Base-by-base conservation (phyloP, 2,888 invertebrate species). In the Eustalomyia histrio region DNA sequence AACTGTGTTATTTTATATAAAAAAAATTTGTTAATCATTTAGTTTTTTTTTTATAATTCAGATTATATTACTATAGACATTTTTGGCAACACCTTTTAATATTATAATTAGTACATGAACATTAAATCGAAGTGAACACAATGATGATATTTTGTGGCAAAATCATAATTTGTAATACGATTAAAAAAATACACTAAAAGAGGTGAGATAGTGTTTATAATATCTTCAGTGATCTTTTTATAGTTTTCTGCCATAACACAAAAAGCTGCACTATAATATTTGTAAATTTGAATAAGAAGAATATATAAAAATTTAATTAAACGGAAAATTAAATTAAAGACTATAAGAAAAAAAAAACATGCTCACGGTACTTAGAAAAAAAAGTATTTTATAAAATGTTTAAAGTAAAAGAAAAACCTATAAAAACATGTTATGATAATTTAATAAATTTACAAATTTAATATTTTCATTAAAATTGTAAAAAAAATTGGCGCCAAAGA, bases 231-330 rank as follows among this genome's bases (percentile, higher is more conserved):
- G 43, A 47, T 47, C 43, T 47, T n/a, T 47, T 5, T 1, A 47
- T n/a, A 4, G 7, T 6, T 29, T 29, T 29, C 7, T 29, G 3
- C 4, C 29, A 29, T 29, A 6, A 29, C 1, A n/a, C 12, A n/a
- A n/a, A 14, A 47, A 47, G n/a, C 43, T n/a, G 5, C 43, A n/a
- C 0, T 0, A 47, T 47, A n/a, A n/a, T n/a, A 10, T 47, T 47
- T 75, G 63, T 75, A 63, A 72, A 64, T 8, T 6, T 18, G 10
- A 29, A 29, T 21, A 58, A 29, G 52, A 71, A 12, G 17, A 52
- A 63, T 55, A 55, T 68, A 57, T 78, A 75, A 75, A 47, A 79
- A 73, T 73, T 79, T 79, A 73, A 79, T 79, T 72, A 73, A 79
- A 79, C 67, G 78, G 60, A 79, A 73, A 79, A 79, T 79, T 72